These are phyloP conservation scores for Dufourea novaeangliae DNA, from an alignment of 1,140 invertebrate genomes.

Conservation along the genomic window DNA sequence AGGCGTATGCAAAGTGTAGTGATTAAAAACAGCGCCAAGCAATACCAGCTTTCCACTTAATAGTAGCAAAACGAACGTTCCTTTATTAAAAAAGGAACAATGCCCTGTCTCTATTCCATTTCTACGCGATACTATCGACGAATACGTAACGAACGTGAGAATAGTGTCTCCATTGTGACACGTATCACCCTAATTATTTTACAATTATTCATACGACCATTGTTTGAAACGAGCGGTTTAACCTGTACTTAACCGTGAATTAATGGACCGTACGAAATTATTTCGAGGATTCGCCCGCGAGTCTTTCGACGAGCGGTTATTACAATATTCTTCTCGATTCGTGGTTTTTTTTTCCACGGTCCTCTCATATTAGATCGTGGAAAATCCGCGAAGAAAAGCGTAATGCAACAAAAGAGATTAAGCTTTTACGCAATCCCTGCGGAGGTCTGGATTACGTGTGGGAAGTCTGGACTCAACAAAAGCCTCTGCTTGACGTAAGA, in stretches of 20 bases:
- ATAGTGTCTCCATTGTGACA: neutral
- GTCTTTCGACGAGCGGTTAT: neutral
- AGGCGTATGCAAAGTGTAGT: neutral
- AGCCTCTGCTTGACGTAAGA: slow-evolving; percentile 35
- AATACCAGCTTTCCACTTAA: neutral
- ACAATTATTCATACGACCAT: neutral
- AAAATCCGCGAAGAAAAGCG: neutral
- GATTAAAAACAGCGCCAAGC: too few relatives aligned
- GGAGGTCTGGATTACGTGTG: slow-evolving; percentile 38
- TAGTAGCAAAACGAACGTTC: neutral
- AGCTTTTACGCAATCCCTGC: slow-evolving; percentile 26
- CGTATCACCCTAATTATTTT: neutral
- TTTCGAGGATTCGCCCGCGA: neutral
- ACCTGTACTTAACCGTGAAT: neutral
- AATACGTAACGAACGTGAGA: neutral
- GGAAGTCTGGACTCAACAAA: slow-evolving; percentile 39
- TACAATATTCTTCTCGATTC: neutral
- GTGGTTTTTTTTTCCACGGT: neutral
- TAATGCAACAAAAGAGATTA: slow-evolving; percentile 11
- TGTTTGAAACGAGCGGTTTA: neutral
- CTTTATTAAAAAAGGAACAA: neutral
- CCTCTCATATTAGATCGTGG: neutral
- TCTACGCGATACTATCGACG: neutral
- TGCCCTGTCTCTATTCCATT: neutral
- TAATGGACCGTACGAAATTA: neutral